Evolutionary conservation across 2,888 invertebrate species (phyloP).

Genomic region (Nymphalis urticae): DNA sequence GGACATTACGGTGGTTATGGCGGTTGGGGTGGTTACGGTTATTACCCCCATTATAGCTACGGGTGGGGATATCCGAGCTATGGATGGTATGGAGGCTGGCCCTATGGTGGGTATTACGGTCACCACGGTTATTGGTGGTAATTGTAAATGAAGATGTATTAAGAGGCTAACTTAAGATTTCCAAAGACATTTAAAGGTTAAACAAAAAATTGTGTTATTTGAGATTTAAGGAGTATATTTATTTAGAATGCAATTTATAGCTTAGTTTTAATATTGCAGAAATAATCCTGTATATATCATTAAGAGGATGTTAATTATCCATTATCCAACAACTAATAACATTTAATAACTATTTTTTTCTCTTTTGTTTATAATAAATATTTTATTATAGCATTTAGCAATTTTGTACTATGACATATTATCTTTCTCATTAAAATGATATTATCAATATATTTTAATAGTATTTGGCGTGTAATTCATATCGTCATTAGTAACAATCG

Average conservation of each 20-base stretch:
- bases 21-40: slow-evolving; percentile 37
- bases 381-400: too few species aligned
- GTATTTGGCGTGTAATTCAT: too few species aligned
- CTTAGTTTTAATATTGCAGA: neutral
- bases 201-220: neutral
- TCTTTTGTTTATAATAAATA: too few species aligned
- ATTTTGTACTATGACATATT: too few species aligned
- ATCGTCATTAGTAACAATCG: too few species aligned
- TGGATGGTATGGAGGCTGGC: slow-evolving; percentile 37
- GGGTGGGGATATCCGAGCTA: slow-evolving; percentile 30
- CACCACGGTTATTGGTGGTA: slow-evolving; percentile 43
- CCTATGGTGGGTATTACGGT: slow-evolving; percentile 40
- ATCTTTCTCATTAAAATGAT: too few species aligned
- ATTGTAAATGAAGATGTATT: neutral
- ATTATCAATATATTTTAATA: too few species aligned
- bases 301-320: too few species aligned
- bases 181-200: slow-evolving; percentile 27
- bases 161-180: slow-evolving; percentile 5
- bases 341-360: too few species aligned
- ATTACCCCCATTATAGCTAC: slow-evolving; percentile 41
- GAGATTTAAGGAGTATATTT: neutral
- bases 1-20: slow-evolving; percentile 46
- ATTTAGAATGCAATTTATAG: neutral
- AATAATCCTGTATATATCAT: too few species aligned
- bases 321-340: too few species aligned